These are phyloP conservation scores for Botia kubotai DNA, from an alignment of 2,797 vertebrate species.

Conservation along the genomic window DNA sequence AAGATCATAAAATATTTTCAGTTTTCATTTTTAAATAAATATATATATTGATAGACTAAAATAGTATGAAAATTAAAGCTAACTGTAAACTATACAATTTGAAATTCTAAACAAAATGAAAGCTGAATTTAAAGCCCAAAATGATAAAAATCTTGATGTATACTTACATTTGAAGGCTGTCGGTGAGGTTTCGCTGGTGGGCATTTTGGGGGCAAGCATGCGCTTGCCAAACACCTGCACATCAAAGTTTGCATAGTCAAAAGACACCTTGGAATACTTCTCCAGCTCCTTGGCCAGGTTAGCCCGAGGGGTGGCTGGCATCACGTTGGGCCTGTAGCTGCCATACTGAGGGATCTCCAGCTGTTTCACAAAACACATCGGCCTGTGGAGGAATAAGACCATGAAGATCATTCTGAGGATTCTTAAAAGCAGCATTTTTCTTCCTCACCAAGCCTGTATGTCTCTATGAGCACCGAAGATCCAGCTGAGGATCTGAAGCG, in stretches of 20 bases:
- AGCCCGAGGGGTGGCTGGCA: constrained; percentile 88
- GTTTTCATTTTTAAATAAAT: too few species aligned
- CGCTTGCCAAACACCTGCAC: constrained; percentile 99
- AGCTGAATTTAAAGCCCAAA: too few species aligned
- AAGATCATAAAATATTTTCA: too few species aligned
- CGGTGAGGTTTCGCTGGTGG: constrained; percentile 91
- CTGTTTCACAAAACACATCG: constrained; percentile 99
- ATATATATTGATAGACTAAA: too few species aligned
- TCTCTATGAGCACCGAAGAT: not conserved
- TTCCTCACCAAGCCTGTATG: not conserved
- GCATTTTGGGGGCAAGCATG: constrained; percentile 96
- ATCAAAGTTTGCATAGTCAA: constrained; percentile 99
- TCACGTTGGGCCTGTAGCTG: constrained; percentile 85
- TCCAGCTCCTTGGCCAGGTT: constrained; percentile 99
- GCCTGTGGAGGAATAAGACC: constrained; percentile 76
- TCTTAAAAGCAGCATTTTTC: not conserved
- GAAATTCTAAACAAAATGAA: too few species aligned
- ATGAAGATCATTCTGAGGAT: not conserved
- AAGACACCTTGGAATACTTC: constrained; percentile 99
- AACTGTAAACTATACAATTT: too few species aligned
- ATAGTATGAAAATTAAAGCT: too few species aligned
- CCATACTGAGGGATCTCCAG: constrained; percentile 96
- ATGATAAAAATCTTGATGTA: too few species aligned
- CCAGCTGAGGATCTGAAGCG: not conserved
- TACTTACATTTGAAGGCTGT: constrained; percentile 98